Percentiles rank a stretch among this genome's conserved stretches.
phyloP scores from a whole-genome alignment of 1,140 invertebrate species.

The Ceratitis capitata region DNA sequence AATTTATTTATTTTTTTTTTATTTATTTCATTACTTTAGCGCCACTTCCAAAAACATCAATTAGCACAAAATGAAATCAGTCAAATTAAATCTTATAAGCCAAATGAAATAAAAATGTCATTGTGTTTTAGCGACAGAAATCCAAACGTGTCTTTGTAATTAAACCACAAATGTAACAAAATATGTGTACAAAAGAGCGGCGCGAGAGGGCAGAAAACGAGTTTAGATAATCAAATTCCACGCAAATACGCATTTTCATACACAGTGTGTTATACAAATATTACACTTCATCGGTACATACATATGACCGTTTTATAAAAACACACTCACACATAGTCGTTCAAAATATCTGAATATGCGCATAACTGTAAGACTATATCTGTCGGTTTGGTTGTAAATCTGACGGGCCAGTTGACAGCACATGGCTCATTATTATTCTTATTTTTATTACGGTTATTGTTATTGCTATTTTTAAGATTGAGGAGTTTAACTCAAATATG shows the following conservation, averaged over 20 bases:
- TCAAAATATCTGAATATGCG: too few relatives aligned
- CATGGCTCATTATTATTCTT: background rate
- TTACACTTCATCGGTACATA: background rate
- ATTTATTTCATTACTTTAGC: background rate
- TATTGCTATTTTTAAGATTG: too few relatives aligned
- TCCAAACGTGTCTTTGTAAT: background rate
- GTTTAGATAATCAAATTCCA: background rate
- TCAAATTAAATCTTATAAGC: background rate
- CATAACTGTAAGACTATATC: background rate
- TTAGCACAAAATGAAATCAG: background rate
- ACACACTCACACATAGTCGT: too few relatives aligned
- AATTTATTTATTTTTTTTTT: too few relatives aligned
- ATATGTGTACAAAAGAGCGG: background rate
- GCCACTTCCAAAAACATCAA: background rate
- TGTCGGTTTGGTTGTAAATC: background rate
- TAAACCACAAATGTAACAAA: background rate
- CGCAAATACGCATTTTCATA: background rate
- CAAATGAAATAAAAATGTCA: background rate
- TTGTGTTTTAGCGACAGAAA: background rate
- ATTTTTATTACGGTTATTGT: background rate
- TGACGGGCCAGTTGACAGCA: background rate
- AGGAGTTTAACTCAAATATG: constrained; percentile 23
- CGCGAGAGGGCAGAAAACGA: background rate
- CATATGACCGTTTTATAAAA: background rate
- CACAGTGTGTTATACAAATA: background rate